These are phyloP conservation scores for Agrilus cyanescens DNA, from an alignment of 2,888 invertebrate genomes.

Conservation along the genomic window DNA sequence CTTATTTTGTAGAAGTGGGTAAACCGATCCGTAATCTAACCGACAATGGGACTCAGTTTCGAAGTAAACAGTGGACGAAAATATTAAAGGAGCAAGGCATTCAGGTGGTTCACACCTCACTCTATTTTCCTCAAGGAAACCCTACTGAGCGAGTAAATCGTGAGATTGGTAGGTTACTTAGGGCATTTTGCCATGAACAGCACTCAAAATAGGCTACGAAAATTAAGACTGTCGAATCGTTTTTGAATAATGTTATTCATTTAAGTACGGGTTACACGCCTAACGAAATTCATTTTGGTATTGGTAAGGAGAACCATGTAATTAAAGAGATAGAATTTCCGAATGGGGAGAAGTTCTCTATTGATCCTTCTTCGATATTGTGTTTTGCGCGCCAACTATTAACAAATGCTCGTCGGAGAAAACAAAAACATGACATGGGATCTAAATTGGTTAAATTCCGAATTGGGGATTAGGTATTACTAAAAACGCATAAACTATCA, in stretches of 20 bases:
- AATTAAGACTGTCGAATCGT: slow-evolving; percentile 4
- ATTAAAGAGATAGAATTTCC: too few relatives aligned
- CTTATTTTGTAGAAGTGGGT: slow-evolving; percentile 1
- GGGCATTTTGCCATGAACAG: slow-evolving; percentile 11
- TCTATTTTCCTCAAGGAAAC: slow-evolving; percentile 18
- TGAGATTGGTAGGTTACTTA: slow-evolving; percentile 14
- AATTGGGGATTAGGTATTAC: too few relatives aligned
- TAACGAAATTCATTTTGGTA: slow-evolving; percentile 8
- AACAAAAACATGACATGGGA: too few relatives aligned
- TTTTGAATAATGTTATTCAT: slow-evolving; percentile 11
- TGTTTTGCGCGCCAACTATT: too few relatives aligned
- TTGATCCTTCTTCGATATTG: too few relatives aligned
- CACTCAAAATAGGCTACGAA: slow-evolving; percentile 14
- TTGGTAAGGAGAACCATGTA: too few relatives aligned
- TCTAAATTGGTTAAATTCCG: too few relatives aligned
- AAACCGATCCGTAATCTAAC: slow-evolving; percentile 4
- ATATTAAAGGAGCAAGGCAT: slow-evolving; percentile 6
- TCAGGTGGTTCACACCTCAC: slow-evolving; percentile 6
- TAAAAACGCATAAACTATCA: too few relatives aligned
- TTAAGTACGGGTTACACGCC: slow-evolving; percentile 13
- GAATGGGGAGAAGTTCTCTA: too few relatives aligned
- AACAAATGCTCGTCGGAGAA: too few relatives aligned
- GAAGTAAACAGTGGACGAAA: slow-evolving; percentile 9
- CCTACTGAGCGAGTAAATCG: slow-evolving; percentile 17
- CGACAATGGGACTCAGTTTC: slow-evolving; percentile 17